Evolutionary conservation across 2,888 invertebrate species (phyloP), one percentile per base, ranked within the genome.

Genomic region (Catonia carolina): DNA sequence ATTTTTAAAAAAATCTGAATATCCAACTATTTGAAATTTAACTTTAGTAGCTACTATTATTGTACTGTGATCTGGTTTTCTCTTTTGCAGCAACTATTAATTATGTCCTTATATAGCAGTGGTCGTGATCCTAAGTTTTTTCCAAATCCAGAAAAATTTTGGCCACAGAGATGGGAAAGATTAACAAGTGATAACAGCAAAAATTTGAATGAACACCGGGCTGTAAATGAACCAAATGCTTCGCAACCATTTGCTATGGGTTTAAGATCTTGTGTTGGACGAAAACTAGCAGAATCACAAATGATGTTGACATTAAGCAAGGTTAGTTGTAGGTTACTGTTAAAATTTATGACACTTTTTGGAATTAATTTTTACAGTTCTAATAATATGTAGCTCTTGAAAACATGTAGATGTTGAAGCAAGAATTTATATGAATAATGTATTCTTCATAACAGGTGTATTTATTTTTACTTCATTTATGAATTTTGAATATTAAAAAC

Each of bases 81-180:
- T n/a, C n/a, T n/a, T n/a, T n/a, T n/a, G n/a, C 77, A 92, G 86
- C 87, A 89, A 51, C 75, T 91, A 64, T 75, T 94, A 8, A 76
- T 92, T 57, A 77, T 93, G 67, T 94, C 93, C 17, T 78, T 93
- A 53, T 95, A 88, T 70, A 87, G 92, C 42, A 86, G 88, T 63
- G 86, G 93, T 2, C 78, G 91, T 53, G 83, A 89, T 71, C 74
- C 79, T 1, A 70, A 73, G 14, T 80, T 85, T 70, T 93, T 90
- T 71, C 76, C 79, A 33, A 69, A 81, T 52, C 84, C 92, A 8
- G 69, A 82, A 35, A 67, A 74, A 60, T 89, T 92, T 67, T 69
- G 78, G 61, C 92, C 93, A 0, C 82, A 84, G 65, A 78, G 93
- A 49, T 94, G 93, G 93, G 70, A 76, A 36, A 78, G 84, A 63